Evolutionary conservation across 2,888 invertebrate species (phyloP).

Genomic region (Tetrapedia diversipes): DNA sequence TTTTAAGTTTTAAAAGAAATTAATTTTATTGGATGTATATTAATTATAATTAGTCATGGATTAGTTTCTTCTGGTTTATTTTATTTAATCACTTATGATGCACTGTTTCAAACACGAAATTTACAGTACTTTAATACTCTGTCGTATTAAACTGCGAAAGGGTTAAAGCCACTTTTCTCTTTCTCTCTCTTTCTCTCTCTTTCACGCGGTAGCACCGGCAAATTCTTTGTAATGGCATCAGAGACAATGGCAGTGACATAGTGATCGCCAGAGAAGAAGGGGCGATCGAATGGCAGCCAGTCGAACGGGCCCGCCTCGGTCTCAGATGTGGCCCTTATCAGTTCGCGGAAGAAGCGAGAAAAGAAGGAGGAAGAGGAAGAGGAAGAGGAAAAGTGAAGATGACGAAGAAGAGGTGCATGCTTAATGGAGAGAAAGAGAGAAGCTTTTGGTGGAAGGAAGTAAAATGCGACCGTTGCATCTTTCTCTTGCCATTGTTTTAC

Average conservation of each 20-base stretch:
- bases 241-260: constrained; percentile 73
- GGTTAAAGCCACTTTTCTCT: constrained; percentile 1
- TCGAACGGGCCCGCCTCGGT: constrained; percentile 35
- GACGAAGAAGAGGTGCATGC: not conserved
- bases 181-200: not conserved
- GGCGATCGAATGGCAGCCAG: constrained; percentile 67
- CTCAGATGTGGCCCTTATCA: constrained; percentile 65
- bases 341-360: constrained; percentile 47
- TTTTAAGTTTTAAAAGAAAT: no score
- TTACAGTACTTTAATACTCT: no score
- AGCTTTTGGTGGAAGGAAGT: constrained; percentile 14
- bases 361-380: not conserved
- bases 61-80: no score
- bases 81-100: no score
- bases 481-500: constrained; percentile 4
- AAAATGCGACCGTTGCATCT: constrained; percentile 40
- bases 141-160: no score
- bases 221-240: constrained; percentile 37
- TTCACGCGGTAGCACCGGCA: not conserved
- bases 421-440: not conserved
- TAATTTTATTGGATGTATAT: no score
- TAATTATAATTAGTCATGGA: no score
- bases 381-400: not conserved
- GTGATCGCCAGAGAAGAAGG: constrained; percentile 66
- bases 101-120: no score